Conservation (phyloP, 2,888 invertebrate genomes). For the Limenitis camilla region DNA sequence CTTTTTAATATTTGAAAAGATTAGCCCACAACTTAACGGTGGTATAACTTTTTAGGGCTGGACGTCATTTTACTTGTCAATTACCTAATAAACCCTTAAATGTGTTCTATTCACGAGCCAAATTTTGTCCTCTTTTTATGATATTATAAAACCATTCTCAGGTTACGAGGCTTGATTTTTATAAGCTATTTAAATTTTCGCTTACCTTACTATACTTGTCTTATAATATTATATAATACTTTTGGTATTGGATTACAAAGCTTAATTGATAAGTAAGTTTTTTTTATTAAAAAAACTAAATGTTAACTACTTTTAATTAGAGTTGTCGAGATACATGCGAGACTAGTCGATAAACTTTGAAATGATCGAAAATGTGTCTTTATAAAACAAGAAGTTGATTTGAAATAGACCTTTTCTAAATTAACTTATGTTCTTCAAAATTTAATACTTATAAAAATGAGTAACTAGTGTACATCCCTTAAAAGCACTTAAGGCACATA, state of each 20-base stretch:
- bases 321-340: too few relatives aligned
- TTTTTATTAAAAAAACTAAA: too few relatives aligned
- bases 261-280: too few relatives aligned
- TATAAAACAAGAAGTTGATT: too few relatives aligned
- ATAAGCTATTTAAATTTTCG: neutral
- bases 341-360: too few relatives aligned
- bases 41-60: conserved; percentile 38
- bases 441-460: neutral
- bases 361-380: too few relatives aligned
- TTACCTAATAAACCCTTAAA: conserved; percentile 45
- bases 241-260: neutral
- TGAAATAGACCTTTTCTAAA: neutral
- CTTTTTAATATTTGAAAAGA: too few relatives aligned
- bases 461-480: conserved; percentile 3
- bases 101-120: conserved; percentile 34
- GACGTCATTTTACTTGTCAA: conserved; percentile 44
- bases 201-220: neutral
- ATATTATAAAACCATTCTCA: conserved; percentile 30
- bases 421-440: neutral
- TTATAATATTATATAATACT: neutral
- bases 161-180: too few relatives aligned
- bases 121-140: conserved; percentile 42
- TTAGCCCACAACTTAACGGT: conserved; percentile 23
- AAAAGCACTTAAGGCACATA: conserved; percentile 11
- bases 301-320: too few relatives aligned